A percentile compares a stretch with the other conserved stretches of the same genome.
Conservation (phyloP, 1,140 invertebrate genomes). For the Zaprionus ghesquierei region DNA sequence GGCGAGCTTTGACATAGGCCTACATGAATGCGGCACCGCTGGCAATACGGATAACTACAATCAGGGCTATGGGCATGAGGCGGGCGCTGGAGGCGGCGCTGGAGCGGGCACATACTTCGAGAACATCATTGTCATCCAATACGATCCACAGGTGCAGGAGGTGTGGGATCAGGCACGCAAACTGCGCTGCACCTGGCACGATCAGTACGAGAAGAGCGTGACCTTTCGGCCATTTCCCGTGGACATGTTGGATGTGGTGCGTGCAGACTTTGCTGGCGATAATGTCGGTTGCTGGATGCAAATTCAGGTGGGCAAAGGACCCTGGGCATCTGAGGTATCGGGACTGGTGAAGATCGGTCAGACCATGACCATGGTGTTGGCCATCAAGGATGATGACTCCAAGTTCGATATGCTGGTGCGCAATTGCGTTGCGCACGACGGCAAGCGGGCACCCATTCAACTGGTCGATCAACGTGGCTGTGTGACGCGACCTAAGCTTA, state of each 20-base stretch:
- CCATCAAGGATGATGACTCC: slow-evolving; percentile 97
- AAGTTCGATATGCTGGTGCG: slow-evolving; percentile 98
- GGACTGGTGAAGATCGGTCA: slow-evolving; percentile 97
- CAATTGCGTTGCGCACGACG: slow-evolving; percentile 97
- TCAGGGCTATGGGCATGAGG: slow-evolving; percentile 91
- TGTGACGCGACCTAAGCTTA: slow-evolving; percentile 94
- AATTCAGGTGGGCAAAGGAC: slow-evolving; percentile 96
- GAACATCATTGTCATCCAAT: slow-evolving; percentile 97
- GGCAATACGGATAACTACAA: slow-evolving; percentile 95
- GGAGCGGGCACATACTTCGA: slow-evolving; percentile 96
- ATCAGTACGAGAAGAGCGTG: slow-evolving; percentile 97
- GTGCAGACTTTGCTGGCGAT: slow-evolving; percentile 96
- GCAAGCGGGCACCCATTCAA: slow-evolving; percentile 96
- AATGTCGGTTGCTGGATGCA: slow-evolving; percentile 98
- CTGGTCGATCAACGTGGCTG: slow-evolving; percentile 96
- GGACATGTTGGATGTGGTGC: slow-evolving; percentile 96
- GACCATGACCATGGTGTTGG: slow-evolving; percentile 98
- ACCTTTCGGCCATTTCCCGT: slow-evolving; percentile 97
- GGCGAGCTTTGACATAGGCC: slow-evolving; percentile 94
- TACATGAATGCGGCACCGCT: slow-evolving; percentile 95
- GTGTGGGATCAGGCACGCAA: slow-evolving; percentile 98
- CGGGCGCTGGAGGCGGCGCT: slow-evolving; percentile 69
- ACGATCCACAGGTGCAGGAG: slow-evolving; percentile 97
- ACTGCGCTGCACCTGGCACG: slow-evolving; percentile 96
- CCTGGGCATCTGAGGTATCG: slow-evolving; percentile 97